Conservation (phyloP, 2,113 vertebrate genomes). For the Rhinolophus ferrumequinum region DNA sequence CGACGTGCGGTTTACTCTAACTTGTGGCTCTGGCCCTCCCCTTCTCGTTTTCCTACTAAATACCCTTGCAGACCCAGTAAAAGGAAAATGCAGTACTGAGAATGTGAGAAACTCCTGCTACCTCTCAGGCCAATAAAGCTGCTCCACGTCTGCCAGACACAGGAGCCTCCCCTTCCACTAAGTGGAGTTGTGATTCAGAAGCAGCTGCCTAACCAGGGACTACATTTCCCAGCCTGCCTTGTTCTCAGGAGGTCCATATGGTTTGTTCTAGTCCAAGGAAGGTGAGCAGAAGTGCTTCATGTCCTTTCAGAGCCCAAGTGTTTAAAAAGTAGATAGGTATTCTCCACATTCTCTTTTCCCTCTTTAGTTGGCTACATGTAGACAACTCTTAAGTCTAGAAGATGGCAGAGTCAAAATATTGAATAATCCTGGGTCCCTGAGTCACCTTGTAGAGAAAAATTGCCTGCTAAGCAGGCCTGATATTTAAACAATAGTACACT, state of each 20-base stretch:
- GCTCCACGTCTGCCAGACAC: background rate
- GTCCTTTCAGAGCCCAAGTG: background rate
- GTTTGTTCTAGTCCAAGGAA: background rate
- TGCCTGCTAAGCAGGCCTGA: background rate
- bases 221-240: background rate
- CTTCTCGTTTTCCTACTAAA: background rate
- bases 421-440: background rate
- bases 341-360: background rate
- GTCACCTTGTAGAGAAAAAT: background rate
- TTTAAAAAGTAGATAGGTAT: background rate
- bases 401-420: background rate
- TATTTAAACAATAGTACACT: constrained; percentile 1
- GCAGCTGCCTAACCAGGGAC: background rate
- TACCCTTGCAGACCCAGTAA: background rate
- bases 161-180: background rate
- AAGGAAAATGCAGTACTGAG: background rate
- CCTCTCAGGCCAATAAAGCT: background rate
- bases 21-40: background rate
- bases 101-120: background rate
- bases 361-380: background rate
- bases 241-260: background rate
- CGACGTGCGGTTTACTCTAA: background rate
- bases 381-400: background rate
- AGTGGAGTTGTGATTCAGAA: background rate
- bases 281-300: background rate